Conservation (phyloP, 2,797 vertebrate genomes). For the Parauchenoglanis ngamensis region DNA sequence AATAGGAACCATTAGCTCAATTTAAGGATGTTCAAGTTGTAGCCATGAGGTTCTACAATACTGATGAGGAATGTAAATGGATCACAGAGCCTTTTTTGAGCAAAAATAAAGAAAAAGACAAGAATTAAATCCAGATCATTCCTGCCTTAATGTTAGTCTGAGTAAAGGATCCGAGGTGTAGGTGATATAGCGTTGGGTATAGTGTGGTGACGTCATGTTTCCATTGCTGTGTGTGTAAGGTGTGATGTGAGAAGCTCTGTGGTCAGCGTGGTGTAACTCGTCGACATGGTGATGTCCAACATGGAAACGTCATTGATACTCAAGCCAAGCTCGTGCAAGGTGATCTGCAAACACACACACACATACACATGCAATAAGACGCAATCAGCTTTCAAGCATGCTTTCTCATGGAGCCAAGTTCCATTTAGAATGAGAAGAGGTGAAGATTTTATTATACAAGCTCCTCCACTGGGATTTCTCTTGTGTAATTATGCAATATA, state of each 20-base stretch:
- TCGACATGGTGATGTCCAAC: constrained; percentile 30
- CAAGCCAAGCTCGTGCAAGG: constrained; percentile 36
- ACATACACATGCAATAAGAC: constrained; percentile 17
- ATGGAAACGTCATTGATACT: constrained; percentile 44
- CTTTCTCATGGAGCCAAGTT: constrained; percentile 3
- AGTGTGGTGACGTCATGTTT: constrained; percentile 62
- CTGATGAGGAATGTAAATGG: background rate
- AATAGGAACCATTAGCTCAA: background rate
- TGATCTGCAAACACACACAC: constrained; percentile 17
- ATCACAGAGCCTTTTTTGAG: background rate
- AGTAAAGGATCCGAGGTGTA: background rate
- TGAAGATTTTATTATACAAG: constrained; percentile 12
- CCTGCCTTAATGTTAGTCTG: background rate
- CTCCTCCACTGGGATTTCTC: constrained; percentile 42
- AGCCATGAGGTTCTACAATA: background rate
- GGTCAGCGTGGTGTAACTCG: constrained; percentile 9
- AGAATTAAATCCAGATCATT: background rate
- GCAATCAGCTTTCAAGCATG: constrained; percentile 5
- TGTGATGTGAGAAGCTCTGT: constrained; percentile 44
- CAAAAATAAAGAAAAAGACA: background rate
- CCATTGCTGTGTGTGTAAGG: constrained; percentile 60
- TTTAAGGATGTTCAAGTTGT: background rate
- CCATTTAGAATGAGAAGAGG: background rate
- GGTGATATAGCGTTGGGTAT: background rate
- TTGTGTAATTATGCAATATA: constrained; percentile 51